Conservation (phyloP, 2,113 vertebrate genomes). For the Pangasianodon hypophthalmus region DNA sequence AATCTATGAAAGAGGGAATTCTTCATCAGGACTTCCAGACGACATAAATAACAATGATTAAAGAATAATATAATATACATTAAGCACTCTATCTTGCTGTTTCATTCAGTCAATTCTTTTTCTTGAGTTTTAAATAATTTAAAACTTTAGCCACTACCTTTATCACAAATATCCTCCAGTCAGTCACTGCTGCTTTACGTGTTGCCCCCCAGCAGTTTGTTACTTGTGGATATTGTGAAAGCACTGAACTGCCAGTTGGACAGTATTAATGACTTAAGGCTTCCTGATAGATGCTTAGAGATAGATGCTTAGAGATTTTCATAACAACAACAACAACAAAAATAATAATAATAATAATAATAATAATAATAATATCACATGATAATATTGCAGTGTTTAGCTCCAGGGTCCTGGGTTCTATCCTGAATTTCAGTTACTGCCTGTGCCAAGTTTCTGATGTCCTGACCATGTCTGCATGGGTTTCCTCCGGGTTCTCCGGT, state of each 20-base stretch:
- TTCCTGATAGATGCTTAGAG: background rate
- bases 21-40: constrained; percentile 47
- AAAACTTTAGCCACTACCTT: background rate
- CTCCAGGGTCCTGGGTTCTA: background rate
- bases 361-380: background rate
- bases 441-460: background rate
- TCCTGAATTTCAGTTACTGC: background rate
- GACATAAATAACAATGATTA: constrained; percentile 52
- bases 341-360: background rate
- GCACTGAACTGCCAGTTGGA: background rate
- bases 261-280: background rate
- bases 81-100: constrained; percentile 35
- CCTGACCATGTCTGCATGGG: background rate
- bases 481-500: too few species aligned
- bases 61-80: constrained; percentile 43
- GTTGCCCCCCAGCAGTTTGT: background rate
- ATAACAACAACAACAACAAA: background rate
- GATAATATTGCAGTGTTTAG: background rate
- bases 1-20: constrained; percentile 49
- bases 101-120: constrained; percentile 19
- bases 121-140: background rate
- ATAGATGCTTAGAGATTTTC: too few species aligned
- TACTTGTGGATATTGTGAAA: background rate
- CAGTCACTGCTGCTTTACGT: background rate
- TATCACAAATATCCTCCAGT: background rate